Evolutionary conservation across 2,113 vertebrate genomes (phyloP), one percentile per base, ranked within the genome.

Genomic region (Andinoacara biseriatus): DNA sequence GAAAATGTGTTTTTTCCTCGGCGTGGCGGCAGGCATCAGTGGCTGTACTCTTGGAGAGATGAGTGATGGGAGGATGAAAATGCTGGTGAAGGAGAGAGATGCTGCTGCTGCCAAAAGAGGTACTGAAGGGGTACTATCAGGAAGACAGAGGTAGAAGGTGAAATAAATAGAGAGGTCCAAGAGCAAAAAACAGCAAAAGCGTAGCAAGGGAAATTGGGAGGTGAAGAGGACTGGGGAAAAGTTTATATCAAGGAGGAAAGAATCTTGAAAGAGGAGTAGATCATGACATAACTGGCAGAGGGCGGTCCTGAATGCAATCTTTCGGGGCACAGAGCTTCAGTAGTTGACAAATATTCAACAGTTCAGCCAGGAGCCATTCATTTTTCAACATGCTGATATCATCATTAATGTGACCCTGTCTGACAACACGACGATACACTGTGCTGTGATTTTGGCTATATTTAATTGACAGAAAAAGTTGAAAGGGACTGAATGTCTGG

Each of bases 1-100:
- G 87, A 88, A 92, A 90, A 90, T 93, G 88, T 93, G 78, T 90
- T 94, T 92, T 91, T 91, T 81, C 63, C 78, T 77, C 20, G 46
- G 78, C 17, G 35, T 86, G 52, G 88, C 63, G 38, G 81, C 77
- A 82, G 83, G 87, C 89, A 89, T 94, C 87, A 84, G 76, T 87
- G 86, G 80, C 84, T 88, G 77, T 76, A 84, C 84, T 89, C 76
- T 65, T 59, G n/a, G 80, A 76, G 82, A 85, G 76, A 91, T 90
- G 89, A 94, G 59, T 88, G 91, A 92, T 89, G 84, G 86, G 82
- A 58, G 86, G 83, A 84, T 62, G 69, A 86, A 78, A 75, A 79
- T 54, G 78, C 78, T 83, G 78, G 33, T 83, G 80, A 78, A 83
- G 86, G 81, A 76, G 85, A 80, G 81, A 90, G 89, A 87, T 87